These are phyloP conservation scores for Thyatira batis DNA, from an alignment of 2,888 invertebrate genomes.

Conservation along the genomic window DNA sequence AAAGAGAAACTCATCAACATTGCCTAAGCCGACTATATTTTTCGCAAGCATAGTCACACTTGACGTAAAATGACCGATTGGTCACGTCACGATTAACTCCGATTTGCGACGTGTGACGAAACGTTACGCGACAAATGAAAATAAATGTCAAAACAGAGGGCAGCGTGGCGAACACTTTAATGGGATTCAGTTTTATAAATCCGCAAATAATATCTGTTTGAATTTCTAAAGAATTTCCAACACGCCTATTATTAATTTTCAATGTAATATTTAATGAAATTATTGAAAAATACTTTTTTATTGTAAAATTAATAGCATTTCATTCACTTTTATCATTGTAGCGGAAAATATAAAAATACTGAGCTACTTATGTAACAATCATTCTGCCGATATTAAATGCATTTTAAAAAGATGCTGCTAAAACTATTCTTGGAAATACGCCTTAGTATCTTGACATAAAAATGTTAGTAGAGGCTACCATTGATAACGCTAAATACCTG, in stretches of 20 bases:
- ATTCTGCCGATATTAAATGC: no score
- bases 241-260: neutral
- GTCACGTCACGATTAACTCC: constrained; percentile 13
- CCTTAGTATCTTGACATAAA: no score
- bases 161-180: neutral
- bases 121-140: constrained; percentile 2
- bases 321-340: no score
- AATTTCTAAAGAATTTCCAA: neutral
- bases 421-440: no score
- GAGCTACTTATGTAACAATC: no score
- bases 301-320: neutral
- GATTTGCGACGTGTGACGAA: constrained; percentile 20
- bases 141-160: constrained; percentile 1
- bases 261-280: neutral
- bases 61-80: constrained; percentile 19
- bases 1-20: constrained; percentile 3
- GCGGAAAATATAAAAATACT: no score
- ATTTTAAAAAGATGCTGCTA: no score
- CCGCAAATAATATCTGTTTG: neutral
- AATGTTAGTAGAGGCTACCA: constrained; percentile 28
- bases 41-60: constrained; percentile 8
- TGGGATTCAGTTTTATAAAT: neutral
- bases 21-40: constrained; percentile 3
- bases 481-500: constrained; percentile 32
- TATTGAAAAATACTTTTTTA: neutral